A percentile compares a stretch with the other conserved stretches of the same genome.
Conservation (phyloP, 2,888 invertebrate genomes). For the Tetropium fuscum region DNA sequence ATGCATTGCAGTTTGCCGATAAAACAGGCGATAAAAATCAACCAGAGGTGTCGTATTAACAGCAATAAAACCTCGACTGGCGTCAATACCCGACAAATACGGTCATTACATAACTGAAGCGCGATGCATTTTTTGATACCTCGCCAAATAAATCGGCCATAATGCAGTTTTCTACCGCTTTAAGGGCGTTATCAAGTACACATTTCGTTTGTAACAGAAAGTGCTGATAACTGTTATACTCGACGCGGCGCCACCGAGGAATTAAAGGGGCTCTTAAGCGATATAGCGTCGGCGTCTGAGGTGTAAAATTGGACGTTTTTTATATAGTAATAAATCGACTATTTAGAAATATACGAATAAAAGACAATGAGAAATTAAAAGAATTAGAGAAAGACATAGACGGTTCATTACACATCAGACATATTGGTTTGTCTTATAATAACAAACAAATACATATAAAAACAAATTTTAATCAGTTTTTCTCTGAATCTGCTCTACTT, state of each 20-base stretch:
- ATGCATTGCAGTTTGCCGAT: background rate
- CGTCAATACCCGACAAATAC: slow-evolving; percentile 11
- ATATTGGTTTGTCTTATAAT: no score
- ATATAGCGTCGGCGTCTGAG: slow-evolving; percentile 4
- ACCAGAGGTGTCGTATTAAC: background rate
- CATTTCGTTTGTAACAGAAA: slow-evolving; percentile 7
- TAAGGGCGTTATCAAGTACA: slow-evolving; percentile 13
- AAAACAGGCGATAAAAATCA: background rate
- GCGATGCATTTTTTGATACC: background rate
- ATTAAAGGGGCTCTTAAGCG: slow-evolving; percentile 10
- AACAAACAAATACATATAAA: no score
- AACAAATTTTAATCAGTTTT: no score
- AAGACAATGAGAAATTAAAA: no score
- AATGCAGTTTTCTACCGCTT: slow-evolving; percentile 10
- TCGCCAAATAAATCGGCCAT: slow-evolving; percentile 10
- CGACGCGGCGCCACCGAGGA: slow-evolving; percentile 1
- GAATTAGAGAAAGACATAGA: no score
- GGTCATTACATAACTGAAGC: background rate
- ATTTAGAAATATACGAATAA: no score
- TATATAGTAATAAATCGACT: no score
- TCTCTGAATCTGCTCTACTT: no score
- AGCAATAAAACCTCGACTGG: background rate
- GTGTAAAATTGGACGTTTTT: no score
- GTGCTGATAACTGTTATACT: slow-evolving; percentile 16
- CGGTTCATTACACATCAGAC: no score